A percentile compares a stretch with the other conserved stretches of the same genome.
Evolutionary conservation across 2,113 vertebrate species (phyloP).

Genomic region (Onychostoma macrolepis): DNA sequence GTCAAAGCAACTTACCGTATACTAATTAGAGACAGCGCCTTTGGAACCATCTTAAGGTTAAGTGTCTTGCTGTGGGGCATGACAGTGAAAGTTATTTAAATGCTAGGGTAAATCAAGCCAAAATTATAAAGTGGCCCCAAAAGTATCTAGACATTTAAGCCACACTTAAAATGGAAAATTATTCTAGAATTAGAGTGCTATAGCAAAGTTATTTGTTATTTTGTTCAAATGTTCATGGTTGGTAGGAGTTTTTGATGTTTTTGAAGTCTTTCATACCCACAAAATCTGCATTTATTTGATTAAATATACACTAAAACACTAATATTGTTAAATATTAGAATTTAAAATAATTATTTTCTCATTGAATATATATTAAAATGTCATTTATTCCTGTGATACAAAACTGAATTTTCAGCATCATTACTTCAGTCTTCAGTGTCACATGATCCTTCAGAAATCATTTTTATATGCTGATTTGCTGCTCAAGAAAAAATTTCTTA

Average conservation of each 20-base stretch:
- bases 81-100: neutral
- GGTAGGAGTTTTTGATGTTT: neutral
- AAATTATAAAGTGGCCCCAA: neutral
- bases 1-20: neutral
- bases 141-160: neutral
- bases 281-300: neutral
- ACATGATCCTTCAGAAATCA: too few relatives aligned
- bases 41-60: constrained; percentile 19
- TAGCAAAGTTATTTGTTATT: neutral
- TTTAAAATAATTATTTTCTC: neutral
- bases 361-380: neutral
- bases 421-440: too few relatives aligned
- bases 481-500: too few relatives aligned
- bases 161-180: neutral
- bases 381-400: too few relatives aligned
- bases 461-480: too few relatives aligned
- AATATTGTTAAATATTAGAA: neutral
- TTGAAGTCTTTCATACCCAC: neutral
- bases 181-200: neutral
- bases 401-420: too few relatives aligned
- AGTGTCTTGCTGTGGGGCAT: neutral
- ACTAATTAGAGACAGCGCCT: neutral
- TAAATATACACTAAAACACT: neutral
- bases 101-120: neutral
- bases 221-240: neutral